Evolutionary conservation across 2,888 invertebrate genomes (phyloP), one percentile per base, ranked within the genome.

Genomic region (Drosophila mulleri): DNA sequence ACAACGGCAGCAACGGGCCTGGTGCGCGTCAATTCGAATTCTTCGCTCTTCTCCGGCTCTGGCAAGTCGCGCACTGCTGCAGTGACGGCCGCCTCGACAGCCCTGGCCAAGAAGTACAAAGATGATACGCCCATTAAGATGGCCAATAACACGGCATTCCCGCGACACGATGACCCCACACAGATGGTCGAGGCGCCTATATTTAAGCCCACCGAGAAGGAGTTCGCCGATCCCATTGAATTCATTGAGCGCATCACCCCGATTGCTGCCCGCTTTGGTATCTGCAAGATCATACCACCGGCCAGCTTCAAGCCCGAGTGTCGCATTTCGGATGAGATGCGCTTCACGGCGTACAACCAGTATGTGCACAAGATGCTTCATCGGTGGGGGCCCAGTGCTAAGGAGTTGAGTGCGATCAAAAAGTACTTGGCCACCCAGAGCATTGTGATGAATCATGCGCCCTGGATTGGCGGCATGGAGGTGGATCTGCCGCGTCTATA

Each of bases 381-480:
- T 82, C 95, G 98, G 39, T 98, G 98, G 98, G 98, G 98, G 0
- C 96, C 97, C 0, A 97, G 96, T 82, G 95, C 97, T 1, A 95
- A 96, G 78, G 97, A 98, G 92, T 94, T 97, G 91, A 96, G 96
- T 91, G 97, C 97, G 9, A 98, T 98, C 56, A 96, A 95, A 82
- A 96, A 96, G 80, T 96, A 97, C 92, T 93, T 98, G 68, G 95
- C 96, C 1, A 95, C 96, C 0, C 96, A 97, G 88, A 96, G 95
- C 78, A 96, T 97, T 5, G 94, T 94, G 1, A 94, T 97, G 81
- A 95, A 94, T 37, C 95, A 96, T 85, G 95, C 96, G 2, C 98
- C 98, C 0, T 95, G 96, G 95, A 95, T 98, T 80, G 98, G 98
- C 35, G 98, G 98, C 7, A 95, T 98, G 94, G 98, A 98, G 93